These are phyloP conservation scores for Terrapene triunguis DNA, from an alignment of 2,113 vertebrate genomes.

Conservation along the genomic window DNA sequence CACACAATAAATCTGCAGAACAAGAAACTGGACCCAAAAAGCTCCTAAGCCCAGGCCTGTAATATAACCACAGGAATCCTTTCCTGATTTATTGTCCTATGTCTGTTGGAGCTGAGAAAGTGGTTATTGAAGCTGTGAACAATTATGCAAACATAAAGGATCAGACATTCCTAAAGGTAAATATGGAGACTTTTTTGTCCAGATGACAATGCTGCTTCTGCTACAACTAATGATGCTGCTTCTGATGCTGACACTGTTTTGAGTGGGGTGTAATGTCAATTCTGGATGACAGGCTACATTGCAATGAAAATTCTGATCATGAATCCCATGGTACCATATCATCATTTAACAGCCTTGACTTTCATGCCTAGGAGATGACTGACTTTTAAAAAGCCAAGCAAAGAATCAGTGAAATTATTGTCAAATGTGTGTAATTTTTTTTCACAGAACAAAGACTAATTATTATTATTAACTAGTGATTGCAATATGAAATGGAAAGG, in stretches of 20 bases:
- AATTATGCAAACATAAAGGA: conserved; percentile 40
- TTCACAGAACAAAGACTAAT: conserved; percentile 10
- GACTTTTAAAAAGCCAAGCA: conserved; percentile 69
- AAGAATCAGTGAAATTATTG: conserved; percentile 68
- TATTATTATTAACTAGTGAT: conserved; percentile 30
- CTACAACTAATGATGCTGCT: conserved; percentile 69
- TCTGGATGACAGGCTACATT: conserved; percentile 73
- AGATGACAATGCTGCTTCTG: conserved; percentile 63
- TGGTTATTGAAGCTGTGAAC: not conserved
- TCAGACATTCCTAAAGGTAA: conserved; percentile 60
- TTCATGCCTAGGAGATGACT: conserved; percentile 64
- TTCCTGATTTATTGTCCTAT: conserved; percentile 12
- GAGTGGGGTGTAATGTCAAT: conserved; percentile 76
- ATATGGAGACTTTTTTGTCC: conserved; percentile 69
- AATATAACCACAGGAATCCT: not conserved
- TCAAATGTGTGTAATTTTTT: conserved; percentile 39
- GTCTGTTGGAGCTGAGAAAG: conserved; percentile 37
- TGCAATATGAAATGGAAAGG: not conserved
- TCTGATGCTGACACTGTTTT: conserved; percentile 67
- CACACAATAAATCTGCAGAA: not conserved
- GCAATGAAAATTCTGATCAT: conserved; percentile 78
- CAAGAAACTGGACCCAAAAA: not conserved
- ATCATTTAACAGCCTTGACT: conserved; percentile 75
- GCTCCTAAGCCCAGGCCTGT: not conserved
- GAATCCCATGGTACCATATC: conserved; percentile 78